Percentiles rank a stretch among this genome's conserved stretches.
Evolutionary conservation across 2,888 invertebrate genomes (phyloP).

Genomic region (Drosophila mercatorum): DNA sequence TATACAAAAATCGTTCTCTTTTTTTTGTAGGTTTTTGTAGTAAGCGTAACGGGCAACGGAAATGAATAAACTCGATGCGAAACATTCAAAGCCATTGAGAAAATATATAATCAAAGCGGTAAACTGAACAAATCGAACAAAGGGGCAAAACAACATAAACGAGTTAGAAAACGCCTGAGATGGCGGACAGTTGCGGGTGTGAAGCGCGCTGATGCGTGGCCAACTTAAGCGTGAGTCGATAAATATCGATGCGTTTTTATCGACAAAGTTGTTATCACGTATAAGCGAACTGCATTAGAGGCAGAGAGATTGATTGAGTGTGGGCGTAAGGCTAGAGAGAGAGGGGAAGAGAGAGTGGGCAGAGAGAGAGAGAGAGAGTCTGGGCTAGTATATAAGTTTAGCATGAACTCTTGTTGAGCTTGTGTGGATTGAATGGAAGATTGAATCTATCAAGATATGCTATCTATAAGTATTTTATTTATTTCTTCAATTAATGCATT

Average conservation of each 20-base stretch:
- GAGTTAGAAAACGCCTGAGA: conserved; percentile 34
- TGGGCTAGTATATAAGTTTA: background rate
- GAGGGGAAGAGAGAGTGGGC: background rate
- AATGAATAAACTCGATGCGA: conserved; percentile 42
- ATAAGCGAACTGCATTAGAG: conserved; percentile 10
- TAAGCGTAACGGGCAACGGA: conserved; percentile 63
- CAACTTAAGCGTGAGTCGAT: conserved; percentile 1
- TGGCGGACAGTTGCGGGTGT: conserved; percentile 2
- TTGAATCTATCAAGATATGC: too few species aligned
- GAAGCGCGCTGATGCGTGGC: conserved; percentile 5
- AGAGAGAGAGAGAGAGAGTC: background rate
- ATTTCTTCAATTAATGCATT: too few species aligned
- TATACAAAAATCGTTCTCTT: conserved; percentile 30
- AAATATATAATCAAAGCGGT: conserved; percentile 30
- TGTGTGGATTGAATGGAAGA: too few species aligned
- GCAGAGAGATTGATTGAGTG: conserved; percentile 2
- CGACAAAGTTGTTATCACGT: conserved; percentile 4
- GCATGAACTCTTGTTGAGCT: conserved; percentile 1
- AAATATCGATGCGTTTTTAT: background rate
- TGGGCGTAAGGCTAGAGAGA: too few species aligned
- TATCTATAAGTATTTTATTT: too few species aligned
- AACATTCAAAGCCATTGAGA: conserved; percentile 62
- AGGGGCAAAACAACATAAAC: conserved; percentile 31
- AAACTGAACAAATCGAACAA: conserved; percentile 38
- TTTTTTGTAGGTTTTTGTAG: conserved; percentile 15